These are phyloP conservation scores for Oriolus oriolus DNA, from an alignment of 2,113 vertebrate species.

Conservation along the genomic window DNA sequence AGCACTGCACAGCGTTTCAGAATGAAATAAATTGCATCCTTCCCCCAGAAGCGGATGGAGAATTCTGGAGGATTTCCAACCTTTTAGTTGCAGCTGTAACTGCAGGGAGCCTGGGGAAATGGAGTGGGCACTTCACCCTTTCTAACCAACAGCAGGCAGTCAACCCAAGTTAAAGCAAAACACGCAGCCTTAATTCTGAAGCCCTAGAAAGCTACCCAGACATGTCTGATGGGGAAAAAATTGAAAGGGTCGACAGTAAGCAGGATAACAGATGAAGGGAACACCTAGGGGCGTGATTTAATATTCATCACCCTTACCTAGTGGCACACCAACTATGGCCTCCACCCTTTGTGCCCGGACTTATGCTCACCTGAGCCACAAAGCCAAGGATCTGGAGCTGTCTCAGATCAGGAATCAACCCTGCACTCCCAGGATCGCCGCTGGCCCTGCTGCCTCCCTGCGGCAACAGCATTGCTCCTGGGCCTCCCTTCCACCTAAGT, in stretches of 20 bases:
- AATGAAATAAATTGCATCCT: background rate
- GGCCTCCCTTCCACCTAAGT: background rate
- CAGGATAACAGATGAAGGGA: background rate
- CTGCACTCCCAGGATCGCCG: rapidly evolving
- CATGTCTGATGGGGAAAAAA: background rate
- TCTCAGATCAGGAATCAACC: rapidly evolving
- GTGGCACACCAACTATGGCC: background rate
- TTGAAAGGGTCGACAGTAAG: background rate
- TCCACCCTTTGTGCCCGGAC: rapidly evolving
- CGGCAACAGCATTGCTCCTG: rapidly evolving
- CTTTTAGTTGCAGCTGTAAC: background rate
- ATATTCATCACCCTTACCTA: background rate
- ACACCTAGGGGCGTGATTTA: background rate
- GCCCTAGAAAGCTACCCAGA: background rate
- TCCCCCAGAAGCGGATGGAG: background rate
- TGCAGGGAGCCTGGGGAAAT: background rate
- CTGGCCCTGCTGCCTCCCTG: rapidly evolving
- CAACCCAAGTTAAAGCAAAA: background rate
- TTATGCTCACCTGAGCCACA: rapidly evolving
- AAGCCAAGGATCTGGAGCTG: background rate
- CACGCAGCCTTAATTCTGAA: background rate
- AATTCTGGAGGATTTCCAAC: background rate
- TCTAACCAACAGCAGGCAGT: background rate
- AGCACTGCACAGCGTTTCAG: background rate
- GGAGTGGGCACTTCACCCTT: background rate